A percentile compares a stretch with the other conserved stretches of the same genome.
These are phyloP conservation scores for Micrasema minimum DNA, from an alignment of 1,140 invertebrate species.

Conservation along the genomic window DNA sequence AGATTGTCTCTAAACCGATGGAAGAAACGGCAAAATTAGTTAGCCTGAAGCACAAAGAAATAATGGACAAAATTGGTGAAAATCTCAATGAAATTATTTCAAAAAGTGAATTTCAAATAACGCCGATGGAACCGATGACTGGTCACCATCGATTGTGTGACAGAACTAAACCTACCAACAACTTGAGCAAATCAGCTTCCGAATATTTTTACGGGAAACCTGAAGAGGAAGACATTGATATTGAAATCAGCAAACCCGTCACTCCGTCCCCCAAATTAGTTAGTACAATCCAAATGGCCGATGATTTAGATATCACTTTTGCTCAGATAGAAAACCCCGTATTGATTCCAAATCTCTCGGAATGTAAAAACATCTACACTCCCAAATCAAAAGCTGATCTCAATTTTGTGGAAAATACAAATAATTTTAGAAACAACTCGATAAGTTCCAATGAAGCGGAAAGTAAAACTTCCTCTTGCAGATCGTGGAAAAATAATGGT, in stretches of 20 bases:
- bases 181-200: conserved; percentile 60
- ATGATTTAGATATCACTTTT: conserved; percentile 44
- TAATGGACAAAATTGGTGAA: conserved; percentile 56
- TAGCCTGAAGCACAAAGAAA: conserved; percentile 54
- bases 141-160: conserved; percentile 72
- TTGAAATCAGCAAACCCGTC: conserved; percentile 37
- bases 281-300: conserved; percentile 18
- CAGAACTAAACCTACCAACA: conserved; percentile 61
- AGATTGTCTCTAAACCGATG: conserved; percentile 25
- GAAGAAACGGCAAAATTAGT: conserved; percentile 47
- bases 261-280: conserved; percentile 29
- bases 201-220: conserved; percentile 54
- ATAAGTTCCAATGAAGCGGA: conserved; percentile 62
- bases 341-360: conserved; percentile 44
- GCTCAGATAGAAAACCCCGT: conserved; percentile 48
- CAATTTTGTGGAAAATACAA: conserved; percentile 40
- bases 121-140: conserved; percentile 66
- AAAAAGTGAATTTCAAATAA: conserved; percentile 54
- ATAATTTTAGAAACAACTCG: conserved; percentile 58
- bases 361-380: conserved; percentile 40
- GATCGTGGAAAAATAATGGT: conserved; percentile 48
- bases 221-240: conserved; percentile 55
- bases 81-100: conserved; percentile 58
- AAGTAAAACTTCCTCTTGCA: conserved; percentile 62
- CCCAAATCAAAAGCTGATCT: conserved; percentile 46